Conservation (phyloP, 2,888 invertebrate genomes). For the Pogonocherus hispidulus region DNA sequence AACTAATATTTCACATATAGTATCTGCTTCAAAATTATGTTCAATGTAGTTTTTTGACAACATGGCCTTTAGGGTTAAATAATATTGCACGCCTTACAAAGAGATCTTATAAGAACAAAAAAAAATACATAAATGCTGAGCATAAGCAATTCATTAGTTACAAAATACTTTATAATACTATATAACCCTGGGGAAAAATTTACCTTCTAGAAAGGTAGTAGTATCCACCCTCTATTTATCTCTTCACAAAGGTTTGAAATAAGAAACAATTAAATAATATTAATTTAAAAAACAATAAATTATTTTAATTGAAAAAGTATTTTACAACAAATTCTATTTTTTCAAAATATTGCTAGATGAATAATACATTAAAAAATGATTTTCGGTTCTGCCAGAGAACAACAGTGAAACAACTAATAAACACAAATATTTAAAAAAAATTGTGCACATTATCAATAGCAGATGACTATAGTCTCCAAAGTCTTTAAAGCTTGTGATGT, state of each 20-base stretch:
- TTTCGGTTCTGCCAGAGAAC: slow-evolving; percentile 36
- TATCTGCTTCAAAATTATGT: background rate
- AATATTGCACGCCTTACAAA: slow-evolving; percentile 55
- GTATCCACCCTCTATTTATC: slow-evolving; percentile 15
- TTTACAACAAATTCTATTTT: slow-evolving; percentile 34
- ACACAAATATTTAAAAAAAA: slow-evolving; percentile 16
- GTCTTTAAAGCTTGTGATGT: slow-evolving; percentile 15
- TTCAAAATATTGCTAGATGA: slow-evolving; percentile 63
- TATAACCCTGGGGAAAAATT: slow-evolving; percentile 45
- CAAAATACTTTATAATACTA: slow-evolving; percentile 48
- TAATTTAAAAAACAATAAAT: slow-evolving; percentile 34
- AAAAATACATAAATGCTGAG: slow-evolving; percentile 46
- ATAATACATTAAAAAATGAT: slow-evolving; percentile 54
- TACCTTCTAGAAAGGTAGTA: background rate
- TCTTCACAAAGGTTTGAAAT: slow-evolving; percentile 47
- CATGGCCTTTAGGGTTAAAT: slow-evolving; percentile 31
- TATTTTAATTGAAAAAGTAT: slow-evolving; percentile 43
- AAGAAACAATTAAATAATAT: slow-evolving; percentile 36
- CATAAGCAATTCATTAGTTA: slow-evolving; percentile 41
- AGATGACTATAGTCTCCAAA: background rate
- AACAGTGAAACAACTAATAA: slow-evolving; percentile 38
- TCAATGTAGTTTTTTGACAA: slow-evolving; percentile 19
- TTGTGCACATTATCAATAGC: slow-evolving; percentile 13
- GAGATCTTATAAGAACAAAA: slow-evolving; percentile 44
- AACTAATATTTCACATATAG: too few species aligned